These are phyloP conservation scores for Euzetes globulus DNA, from an alignment of 2,888 invertebrate species.

Conservation along the genomic window DNA sequence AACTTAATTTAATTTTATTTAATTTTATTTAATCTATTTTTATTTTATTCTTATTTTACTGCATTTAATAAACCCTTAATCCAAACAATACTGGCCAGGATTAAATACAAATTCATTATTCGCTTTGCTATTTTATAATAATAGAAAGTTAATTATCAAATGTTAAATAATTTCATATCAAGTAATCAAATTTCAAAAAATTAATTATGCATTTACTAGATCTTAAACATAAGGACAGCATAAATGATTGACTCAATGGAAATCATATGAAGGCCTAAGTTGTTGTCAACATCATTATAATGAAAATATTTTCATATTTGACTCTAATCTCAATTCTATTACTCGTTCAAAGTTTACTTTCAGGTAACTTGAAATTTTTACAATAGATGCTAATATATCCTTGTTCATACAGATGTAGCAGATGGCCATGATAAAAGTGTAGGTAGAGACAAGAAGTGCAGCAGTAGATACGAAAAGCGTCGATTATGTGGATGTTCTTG, in stretches of 20 bases:
- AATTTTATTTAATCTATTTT: no score
- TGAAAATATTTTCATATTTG: neutral
- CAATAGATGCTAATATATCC: neutral
- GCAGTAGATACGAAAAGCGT: neutral
- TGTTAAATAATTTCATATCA: no score
- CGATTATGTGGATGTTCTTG: neutral
- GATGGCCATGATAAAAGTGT: neutral
- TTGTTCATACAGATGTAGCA: neutral
- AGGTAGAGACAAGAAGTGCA: neutral
- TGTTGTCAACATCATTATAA: neutral
- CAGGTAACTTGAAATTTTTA: neutral
- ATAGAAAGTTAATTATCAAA: no score
- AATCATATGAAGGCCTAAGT: neutral
- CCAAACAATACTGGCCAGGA: no score
- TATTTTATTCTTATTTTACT: no score
- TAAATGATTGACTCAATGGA: neutral
- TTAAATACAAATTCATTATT: no score
- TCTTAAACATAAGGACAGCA: neutral
- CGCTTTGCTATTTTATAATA: no score
- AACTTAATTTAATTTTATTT: no score
- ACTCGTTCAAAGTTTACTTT: neutral
- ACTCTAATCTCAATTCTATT: neutral
- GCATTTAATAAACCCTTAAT: no score
- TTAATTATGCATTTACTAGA: neutral
- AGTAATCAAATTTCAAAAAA: no score